Percentiles rank a stretch among this genome's conserved stretches.
Evolutionary conservation across 1,140 invertebrate species (phyloP).

Genomic region (Drosophila bifasciata): DNA sequence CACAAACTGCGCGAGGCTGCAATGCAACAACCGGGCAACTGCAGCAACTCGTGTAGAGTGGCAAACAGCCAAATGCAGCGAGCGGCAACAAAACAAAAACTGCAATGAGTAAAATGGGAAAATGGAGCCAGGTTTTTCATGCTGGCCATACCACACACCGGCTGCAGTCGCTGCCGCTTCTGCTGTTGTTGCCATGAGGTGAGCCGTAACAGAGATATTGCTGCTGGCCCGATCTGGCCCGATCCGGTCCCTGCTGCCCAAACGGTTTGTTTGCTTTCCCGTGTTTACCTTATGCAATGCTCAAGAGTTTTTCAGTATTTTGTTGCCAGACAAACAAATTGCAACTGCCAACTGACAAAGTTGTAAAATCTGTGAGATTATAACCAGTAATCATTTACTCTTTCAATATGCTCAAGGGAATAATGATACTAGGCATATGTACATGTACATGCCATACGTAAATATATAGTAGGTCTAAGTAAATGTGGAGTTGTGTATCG

Average conservation of each 20-base stretch:
- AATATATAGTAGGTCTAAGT: no score
- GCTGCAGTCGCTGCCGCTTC: constrained; percentile 20
- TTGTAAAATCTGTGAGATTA: constrained; percentile 15
- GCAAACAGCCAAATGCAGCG: constrained; percentile 61
- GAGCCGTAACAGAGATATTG: constrained; percentile 24
- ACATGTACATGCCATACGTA: no score
- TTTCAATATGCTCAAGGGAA: not conserved
- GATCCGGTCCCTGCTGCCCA: constrained; percentile 13
- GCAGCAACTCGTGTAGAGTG: constrained; percentile 34
- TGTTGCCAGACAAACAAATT: constrained; percentile 24
- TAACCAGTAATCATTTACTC: not conserved
- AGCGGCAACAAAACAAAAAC: constrained; percentile 59
- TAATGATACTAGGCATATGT: no score
- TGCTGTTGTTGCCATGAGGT: constrained; percentile 52
- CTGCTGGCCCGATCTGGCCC: not conserved
- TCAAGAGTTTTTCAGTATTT: constrained; percentile 43
- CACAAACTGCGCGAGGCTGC: constrained; percentile 41
- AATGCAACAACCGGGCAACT: constrained; percentile 40
- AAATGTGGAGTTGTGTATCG: constrained; percentile 1
- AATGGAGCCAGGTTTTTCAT: constrained; percentile 63
- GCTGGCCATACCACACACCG: constrained; percentile 41
- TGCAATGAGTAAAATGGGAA: constrained; percentile 49
- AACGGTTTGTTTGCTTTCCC: constrained; percentile 38
- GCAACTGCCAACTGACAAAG: constrained; percentile 4
- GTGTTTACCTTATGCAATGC: constrained; percentile 64